A percentile compares a stretch with the other conserved stretches of the same genome.
phyloP scores from a whole-genome alignment of 2,113 vertebrate genomes.

The Poeciliopsis turrubarensis region DNA sequence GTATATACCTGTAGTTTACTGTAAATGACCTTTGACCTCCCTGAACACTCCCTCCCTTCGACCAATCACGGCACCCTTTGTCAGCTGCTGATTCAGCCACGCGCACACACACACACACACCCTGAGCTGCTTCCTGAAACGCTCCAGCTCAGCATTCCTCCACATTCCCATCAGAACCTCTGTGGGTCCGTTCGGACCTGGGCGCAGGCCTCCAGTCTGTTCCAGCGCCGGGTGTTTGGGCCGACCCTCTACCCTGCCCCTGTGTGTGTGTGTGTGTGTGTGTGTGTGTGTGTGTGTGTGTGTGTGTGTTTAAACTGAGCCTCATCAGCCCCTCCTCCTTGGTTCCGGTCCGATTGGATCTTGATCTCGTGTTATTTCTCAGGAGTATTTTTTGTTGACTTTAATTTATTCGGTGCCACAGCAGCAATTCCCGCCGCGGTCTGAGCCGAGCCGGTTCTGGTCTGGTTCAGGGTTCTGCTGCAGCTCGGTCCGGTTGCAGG shows the following conservation, averaged over 20 bases:
- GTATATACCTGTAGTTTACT: conserved; percentile 78
- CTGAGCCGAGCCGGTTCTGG: background rate
- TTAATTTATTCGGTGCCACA: conserved; percentile 39
- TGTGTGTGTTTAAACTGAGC: conserved; percentile 32
- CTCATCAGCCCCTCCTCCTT: conserved; percentile 40
- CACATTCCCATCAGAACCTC: no score
- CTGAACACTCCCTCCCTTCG: background rate
- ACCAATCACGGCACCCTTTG: conserved; percentile 19
- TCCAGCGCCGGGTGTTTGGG: no score
- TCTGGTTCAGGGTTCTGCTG: background rate
- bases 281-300: no score
- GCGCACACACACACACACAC: conserved; percentile 2
- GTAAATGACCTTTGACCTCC: conserved; percentile 71
- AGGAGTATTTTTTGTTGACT: conserved; percentile 45
- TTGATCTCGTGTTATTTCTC: conserved; percentile 46
- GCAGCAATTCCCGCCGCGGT: conserved; percentile 6
- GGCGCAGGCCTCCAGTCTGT: no score
- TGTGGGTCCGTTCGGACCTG: no score
- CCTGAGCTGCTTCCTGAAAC: no score
- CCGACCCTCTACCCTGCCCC: no score
- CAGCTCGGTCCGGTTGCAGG: no score
- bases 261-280: no score
- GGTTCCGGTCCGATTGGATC: background rate
- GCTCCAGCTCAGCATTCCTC: no score
- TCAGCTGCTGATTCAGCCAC: conserved; percentile 5